Evolutionary conservation across 30 jellyfish, hydroid and myxozoan species (phyloP), one percentile per base, ranked within the genome.

Genomic region (Aurelia sp.): DNA sequence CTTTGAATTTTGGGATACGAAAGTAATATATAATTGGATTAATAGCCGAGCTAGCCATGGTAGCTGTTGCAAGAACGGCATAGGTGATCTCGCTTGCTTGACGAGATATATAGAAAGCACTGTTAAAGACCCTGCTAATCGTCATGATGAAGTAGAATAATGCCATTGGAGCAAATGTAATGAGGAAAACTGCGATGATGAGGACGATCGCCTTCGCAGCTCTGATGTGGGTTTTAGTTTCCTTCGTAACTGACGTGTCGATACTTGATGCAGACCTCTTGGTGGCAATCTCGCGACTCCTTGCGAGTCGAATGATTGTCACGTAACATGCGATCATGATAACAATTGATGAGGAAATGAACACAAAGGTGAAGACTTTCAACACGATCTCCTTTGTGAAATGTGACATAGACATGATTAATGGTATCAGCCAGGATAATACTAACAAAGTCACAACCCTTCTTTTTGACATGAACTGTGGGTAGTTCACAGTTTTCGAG

Each of bases 11-110:
- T 35, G 96, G 96, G 10, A 74, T 92, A 50, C 88, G 84, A 53
- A 60, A 55, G 71, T 86, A 92, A 62, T 92, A 92, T 15, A 92
- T 92, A 51, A 86, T 52, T 7, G 98, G 98, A 58, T 92, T 92
- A 33, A 86, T 72, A 24, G 85, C 85, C 15, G 98, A 92, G 67
- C 86, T 92, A 8, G 81, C 74, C 80, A 86, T 70, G 16, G 63
- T 76, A 1, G 75, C 19, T 30, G 95, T 86, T 78, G 67, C 67
- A 11, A 76, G 88, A 18, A 64, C 60, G 0, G 89, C 95, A 70
- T 86, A 86, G 69, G 72, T 30, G 18, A 76, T 35, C 80, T 86
- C 95, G 20, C 57, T 67, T 27, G 86, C 64, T 33, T 63, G 20
- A 5, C 38, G 21, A 5, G 81, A 13, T 20, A 86, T 60, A 19